Conservation (phyloP, 2,888 invertebrate species). For the Torymus auratus region DNA sequence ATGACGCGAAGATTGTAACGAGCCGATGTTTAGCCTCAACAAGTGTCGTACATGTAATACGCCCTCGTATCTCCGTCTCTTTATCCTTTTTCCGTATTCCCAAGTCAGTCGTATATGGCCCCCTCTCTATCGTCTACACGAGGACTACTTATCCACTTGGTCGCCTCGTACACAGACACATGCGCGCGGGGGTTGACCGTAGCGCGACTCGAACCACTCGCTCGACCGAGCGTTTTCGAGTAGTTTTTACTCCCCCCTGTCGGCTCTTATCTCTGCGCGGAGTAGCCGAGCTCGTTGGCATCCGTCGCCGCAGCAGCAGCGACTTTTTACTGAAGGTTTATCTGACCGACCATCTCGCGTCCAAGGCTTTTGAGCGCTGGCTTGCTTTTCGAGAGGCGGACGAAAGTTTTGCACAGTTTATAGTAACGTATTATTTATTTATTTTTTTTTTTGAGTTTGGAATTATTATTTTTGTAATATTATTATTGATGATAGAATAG, state of each 20-base stretch:
- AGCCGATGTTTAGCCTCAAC: constrained; percentile 52
- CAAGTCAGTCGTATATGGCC: constrained; percentile 24
- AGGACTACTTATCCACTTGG: constrained; percentile 52
- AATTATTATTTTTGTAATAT: neutral
- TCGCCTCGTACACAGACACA: neutral
- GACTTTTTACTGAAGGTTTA: constrained; percentile 7
- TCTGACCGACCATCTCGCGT: neutral
- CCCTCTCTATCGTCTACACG: neutral
- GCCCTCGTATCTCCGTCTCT: neutral
- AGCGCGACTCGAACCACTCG: constrained; percentile 29
- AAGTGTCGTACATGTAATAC: constrained; percentile 43
- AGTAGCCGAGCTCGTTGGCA: neutral
- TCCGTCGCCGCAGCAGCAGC: too few relatives aligned
- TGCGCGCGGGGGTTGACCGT: constrained; percentile 47
- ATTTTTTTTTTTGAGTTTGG: constrained; percentile 1
- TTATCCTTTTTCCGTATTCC: constrained; percentile 16
- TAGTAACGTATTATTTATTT: neutral
- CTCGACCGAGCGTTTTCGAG: neutral
- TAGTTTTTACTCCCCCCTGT: constrained; percentile 1
- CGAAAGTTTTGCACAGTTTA: too few relatives aligned
- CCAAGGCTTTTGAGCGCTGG: too few relatives aligned
- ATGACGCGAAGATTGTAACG: constrained; percentile 44
- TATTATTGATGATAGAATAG: too few relatives aligned
- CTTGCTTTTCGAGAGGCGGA: too few relatives aligned
- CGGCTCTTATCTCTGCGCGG: neutral